Conservation (phyloP, 2,113 vertebrate genomes). For the Equus przewalskii region DNA sequence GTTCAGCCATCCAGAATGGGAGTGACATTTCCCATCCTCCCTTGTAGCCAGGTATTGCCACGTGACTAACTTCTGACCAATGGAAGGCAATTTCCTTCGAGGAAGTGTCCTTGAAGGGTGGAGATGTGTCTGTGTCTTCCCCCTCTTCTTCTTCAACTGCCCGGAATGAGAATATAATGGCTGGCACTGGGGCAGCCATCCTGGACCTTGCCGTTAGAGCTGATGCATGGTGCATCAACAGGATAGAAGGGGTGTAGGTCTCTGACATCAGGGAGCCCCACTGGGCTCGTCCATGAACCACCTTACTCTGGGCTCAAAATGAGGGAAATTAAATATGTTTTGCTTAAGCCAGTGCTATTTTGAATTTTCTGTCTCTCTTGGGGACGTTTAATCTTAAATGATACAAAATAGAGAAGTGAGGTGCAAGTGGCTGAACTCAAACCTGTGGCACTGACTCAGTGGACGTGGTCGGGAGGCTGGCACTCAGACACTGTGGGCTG, state of each 20-base stretch:
- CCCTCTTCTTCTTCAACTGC: background rate
- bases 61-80: background rate
- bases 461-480: background rate
- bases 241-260: background rate
- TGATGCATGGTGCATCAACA: rapidly evolving
- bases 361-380: background rate
- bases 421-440: background rate
- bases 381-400: background rate
- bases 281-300: too few species aligned
- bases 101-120: background rate
- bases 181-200: background rate
- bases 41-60: too few species aligned
- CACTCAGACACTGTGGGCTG: background rate
- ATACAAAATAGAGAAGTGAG: background rate
- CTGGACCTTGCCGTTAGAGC: background rate
- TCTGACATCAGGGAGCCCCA: rapidly evolving
- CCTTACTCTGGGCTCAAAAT: background rate
- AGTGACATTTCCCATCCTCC: background rate
- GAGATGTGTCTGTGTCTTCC: background rate
- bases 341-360: background rate
- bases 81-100: background rate
- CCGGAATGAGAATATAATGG: background rate
- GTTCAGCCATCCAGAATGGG: background rate
- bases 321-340: background rate
- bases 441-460: background rate